These are phyloP conservation scores for Proisotoma minuta DNA, from an alignment of 2,888 invertebrate genomes.

Conservation along the genomic window DNA sequence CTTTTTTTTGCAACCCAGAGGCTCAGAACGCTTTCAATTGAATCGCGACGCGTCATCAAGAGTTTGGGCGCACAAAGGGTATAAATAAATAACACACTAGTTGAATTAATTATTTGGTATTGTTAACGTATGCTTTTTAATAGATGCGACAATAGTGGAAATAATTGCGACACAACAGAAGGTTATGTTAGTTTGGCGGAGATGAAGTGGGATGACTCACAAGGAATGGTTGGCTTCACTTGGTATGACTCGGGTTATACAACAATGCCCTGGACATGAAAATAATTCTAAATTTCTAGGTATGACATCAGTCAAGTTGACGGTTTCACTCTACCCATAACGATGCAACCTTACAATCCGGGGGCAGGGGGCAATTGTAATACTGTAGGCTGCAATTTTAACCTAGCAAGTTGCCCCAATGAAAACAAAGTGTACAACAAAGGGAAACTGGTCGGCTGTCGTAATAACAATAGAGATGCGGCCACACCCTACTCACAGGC, in stretches of 20 bases:
- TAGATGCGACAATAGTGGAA: slow-evolving; percentile 17
- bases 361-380: slow-evolving; percentile 26
- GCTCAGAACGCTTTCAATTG: not conserved
- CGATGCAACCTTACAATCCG: slow-evolving; percentile 23
- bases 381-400: slow-evolving; percentile 18
- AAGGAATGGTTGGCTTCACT: too few species aligned
- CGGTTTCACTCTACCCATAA: slow-evolving; percentile 24
- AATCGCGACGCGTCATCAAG: not conserved
- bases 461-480: slow-evolving; percentile 20
- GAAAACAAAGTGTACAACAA: slow-evolving; percentile 14
- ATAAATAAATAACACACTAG: too few species aligned
- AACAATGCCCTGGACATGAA: too few species aligned
- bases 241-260: too few species aligned
- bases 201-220: slow-evolving; percentile 18
- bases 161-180: slow-evolving; percentile 14
- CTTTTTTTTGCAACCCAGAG: slow-evolving; percentile 3
- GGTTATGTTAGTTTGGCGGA: slow-evolving; percentile 13
- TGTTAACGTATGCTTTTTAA: too few species aligned
- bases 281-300: slow-evolving; percentile 9
- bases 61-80: slow-evolving; percentile 12
- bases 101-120: too few species aligned
- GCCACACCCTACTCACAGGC: slow-evolving; percentile 16
- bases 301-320: slow-evolving; percentile 30
- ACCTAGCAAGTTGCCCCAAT: not conserved
- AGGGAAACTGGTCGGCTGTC: slow-evolving; percentile 18